Percentiles rank a stretch among this genome's conserved stretches.
phyloP scores from a whole-genome alignment of 2,797 vertebrate species.

The Pangasius mekongensis region DNA sequence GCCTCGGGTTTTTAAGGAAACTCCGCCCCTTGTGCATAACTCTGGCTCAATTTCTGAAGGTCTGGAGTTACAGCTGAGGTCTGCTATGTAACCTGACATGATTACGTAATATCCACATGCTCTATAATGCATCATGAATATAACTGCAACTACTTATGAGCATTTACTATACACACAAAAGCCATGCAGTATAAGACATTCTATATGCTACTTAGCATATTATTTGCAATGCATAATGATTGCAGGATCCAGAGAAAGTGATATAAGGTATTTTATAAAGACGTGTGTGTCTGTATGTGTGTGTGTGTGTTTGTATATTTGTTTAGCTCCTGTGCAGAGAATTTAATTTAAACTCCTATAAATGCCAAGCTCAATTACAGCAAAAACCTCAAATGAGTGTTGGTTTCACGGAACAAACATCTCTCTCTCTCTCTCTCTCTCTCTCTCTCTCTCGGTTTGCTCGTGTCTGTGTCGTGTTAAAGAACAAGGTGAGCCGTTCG shows the following conservation, averaged over 20 bases:
- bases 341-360: background rate
- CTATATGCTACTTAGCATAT: background rate
- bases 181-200: background rate
- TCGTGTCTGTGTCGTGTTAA: background rate
- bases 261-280: background rate
- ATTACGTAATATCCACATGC: background rate
- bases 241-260: background rate
- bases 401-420: background rate
- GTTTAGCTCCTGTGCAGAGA: background rate
- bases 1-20: background rate
- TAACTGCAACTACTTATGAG: background rate
- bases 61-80: background rate
- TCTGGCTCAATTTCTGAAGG: background rate
- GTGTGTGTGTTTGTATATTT: slow-evolving; percentile 2
- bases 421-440: background rate
- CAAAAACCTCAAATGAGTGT: slow-evolving; percentile 5
- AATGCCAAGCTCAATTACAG: background rate
- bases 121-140: background rate
- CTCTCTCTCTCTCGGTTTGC: background rate
- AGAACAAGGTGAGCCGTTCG: slow-evolving; percentile 1
- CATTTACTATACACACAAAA: background rate
- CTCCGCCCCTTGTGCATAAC: background rate
- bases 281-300: background rate
- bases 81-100: background rate
- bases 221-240: background rate